Evolutionary conservation across 2,797 vertebrate species (phyloP).

Genomic region (Cossypha niveicapilla): DNA sequence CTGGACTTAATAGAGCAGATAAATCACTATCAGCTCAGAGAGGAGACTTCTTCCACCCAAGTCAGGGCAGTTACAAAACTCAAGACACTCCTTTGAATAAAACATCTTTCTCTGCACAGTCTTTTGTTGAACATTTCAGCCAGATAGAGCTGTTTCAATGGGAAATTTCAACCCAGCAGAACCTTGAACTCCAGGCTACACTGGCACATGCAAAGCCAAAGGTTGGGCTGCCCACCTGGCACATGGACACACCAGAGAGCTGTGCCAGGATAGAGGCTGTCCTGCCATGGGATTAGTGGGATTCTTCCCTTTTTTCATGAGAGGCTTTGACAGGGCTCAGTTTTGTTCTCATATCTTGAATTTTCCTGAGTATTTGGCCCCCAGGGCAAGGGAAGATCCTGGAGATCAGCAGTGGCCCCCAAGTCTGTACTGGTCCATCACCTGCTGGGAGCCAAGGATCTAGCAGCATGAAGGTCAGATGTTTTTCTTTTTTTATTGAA

Average conservation of each 20-base stretch:
- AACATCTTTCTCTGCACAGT: neutral
- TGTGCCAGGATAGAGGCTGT: fast-evolving
- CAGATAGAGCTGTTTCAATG: neutral
- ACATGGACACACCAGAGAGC: neutral
- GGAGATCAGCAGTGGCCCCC: neutral
- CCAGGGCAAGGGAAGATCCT: neutral
- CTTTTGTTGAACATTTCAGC: neutral
- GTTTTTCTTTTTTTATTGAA: neutral
- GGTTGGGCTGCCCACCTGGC: neutral
- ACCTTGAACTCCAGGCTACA: neutral
- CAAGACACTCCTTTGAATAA: neutral
- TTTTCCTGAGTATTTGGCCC: neutral
- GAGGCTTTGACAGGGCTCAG: neutral
- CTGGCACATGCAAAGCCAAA: neutral
- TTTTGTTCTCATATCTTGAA: neutral
- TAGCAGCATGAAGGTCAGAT: neutral
- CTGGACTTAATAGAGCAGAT: neutral
- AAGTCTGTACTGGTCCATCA: neutral
- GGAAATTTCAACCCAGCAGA: neutral
- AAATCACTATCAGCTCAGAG: constrained; percentile 16
- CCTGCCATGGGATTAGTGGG: neutral
- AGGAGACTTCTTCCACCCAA: neutral
- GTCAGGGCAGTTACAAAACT: neutral
- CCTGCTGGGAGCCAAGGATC: neutral
- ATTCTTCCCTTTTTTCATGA: neutral